A percentile compares a stretch with the other conserved stretches of the same genome.
phyloP scores from a whole-genome alignment of 2,113 vertebrate genomes.

The Solea solea region DNA sequence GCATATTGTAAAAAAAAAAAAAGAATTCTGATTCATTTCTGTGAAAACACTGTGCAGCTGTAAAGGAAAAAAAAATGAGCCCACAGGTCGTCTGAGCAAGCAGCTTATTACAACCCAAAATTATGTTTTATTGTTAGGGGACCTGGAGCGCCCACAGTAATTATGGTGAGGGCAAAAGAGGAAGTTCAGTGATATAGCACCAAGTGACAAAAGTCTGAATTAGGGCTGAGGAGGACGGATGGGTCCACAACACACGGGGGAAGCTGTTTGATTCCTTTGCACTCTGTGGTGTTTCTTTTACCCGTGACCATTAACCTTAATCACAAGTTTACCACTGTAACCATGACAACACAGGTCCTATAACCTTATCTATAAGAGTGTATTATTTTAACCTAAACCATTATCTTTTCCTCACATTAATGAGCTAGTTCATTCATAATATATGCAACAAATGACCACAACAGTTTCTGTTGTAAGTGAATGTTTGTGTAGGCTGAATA shows the following conservation, averaged over 20 bases:
- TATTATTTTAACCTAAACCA: background rate
- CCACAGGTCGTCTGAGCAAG: background rate
- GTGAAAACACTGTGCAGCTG: background rate
- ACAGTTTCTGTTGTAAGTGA: background rate
- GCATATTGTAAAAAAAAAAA: too few species aligned
- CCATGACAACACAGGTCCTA: background rate
- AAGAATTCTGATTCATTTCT: background rate
- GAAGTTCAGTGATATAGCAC: background rate
- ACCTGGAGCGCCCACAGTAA: conserved; percentile 6
- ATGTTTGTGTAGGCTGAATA: too few species aligned
- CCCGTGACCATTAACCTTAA: background rate
- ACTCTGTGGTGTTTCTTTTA: background rate
- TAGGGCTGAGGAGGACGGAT: background rate
- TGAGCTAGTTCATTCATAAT: background rate
- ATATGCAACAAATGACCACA: background rate
- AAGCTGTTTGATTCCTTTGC: background rate
- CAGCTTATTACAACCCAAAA: conserved; percentile 12
- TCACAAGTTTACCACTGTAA: background rate
- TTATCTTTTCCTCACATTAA: background rate
- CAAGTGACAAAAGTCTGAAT: background rate
- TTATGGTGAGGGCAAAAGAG: background rate
- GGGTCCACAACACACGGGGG: background rate
- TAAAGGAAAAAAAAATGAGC: background rate
- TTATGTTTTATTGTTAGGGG: conserved; percentile 6
- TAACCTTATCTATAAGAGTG: background rate